Conservation (phyloP, 2,797 vertebrate species). For the Sibirionetta formosa region DNA sequence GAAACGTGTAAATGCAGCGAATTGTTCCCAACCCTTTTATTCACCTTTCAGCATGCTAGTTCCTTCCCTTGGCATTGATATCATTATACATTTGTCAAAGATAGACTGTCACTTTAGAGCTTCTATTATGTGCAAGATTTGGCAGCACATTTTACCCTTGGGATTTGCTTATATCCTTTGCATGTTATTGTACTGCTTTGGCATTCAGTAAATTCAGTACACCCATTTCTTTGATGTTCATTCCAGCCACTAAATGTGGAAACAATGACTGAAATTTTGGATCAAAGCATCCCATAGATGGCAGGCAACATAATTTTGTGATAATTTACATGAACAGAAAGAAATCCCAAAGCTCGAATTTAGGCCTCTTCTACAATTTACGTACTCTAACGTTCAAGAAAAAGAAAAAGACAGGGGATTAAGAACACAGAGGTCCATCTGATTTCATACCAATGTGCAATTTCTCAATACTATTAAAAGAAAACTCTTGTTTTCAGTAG, state of each 20-base stretch:
- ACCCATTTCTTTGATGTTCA: conserved; percentile 85
- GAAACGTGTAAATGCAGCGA: conserved; percentile 82
- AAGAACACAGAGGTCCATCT: not conserved
- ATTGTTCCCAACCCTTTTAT: conserved; percentile 83
- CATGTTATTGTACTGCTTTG: conserved; percentile 85
- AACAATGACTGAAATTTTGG: conserved; percentile 87
- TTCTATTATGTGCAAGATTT: conserved; percentile 87
- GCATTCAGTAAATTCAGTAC: conserved; percentile 85
- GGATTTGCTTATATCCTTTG: conserved; percentile 88
- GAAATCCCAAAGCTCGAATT: conserved; percentile 25
- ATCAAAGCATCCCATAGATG: conserved; percentile 83
- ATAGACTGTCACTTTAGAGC: conserved; percentile 83
- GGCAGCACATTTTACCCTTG: conserved; percentile 84
- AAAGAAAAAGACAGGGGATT: not conserved
- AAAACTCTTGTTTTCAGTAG: not conserved
- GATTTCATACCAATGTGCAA: not conserved
- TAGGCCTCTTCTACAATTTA: conserved; percentile 58
- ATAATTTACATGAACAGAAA: conserved; percentile 76
- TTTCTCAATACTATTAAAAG: conserved; percentile 39
- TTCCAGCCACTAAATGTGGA: conserved; percentile 87
- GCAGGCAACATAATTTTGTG: conserved; percentile 75
- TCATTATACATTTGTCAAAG: conserved; percentile 86
- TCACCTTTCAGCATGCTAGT: conserved; percentile 84
- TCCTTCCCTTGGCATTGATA: conserved; percentile 87
- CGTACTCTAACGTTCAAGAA: conserved; percentile 46